Conservation (phyloP, 2,113 vertebrate species). For the Cathartes aura region DNA sequence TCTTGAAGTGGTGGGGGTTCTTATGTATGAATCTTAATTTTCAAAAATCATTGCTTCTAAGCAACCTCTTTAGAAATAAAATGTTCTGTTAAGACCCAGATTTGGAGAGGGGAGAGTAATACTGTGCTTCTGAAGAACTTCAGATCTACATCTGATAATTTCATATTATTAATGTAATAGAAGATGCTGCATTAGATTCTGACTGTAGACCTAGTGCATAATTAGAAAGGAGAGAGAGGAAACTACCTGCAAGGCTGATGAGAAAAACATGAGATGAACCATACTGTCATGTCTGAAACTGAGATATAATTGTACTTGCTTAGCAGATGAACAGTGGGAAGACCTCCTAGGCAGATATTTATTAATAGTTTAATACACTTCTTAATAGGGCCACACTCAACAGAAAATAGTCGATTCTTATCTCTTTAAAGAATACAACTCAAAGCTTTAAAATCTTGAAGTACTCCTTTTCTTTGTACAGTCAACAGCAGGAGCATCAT, state of each 20-base stretch:
- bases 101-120: neutral
- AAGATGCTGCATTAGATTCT: neutral
- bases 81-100: neutral
- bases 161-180: neutral
- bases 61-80: neutral
- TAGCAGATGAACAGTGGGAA: neutral
- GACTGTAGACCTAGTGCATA: neutral
- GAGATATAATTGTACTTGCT: neutral
- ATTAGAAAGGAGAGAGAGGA: neutral
- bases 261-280: neutral
- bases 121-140: neutral
- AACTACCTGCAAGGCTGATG: neutral
- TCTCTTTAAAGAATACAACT: neutral
- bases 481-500: constrained; percentile 87
- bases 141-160: neutral
- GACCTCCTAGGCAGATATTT: neutral
- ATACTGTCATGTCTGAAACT: neutral
- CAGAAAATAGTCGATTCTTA: neutral
- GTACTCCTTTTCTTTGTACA: constrained; percentile 72
- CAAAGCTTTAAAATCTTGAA: constrained; percentile 43
- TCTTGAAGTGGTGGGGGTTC: neutral
- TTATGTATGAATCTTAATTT: neutral
- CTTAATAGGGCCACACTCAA: neutral
- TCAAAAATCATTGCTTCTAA: neutral
- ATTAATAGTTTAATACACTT: neutral